Percentiles rank a stretch among this genome's conserved stretches.
These are phyloP conservation scores for Brenthis daphne DNA, from an alignment of 2,888 invertebrate genomes.

Conservation along the genomic window DNA sequence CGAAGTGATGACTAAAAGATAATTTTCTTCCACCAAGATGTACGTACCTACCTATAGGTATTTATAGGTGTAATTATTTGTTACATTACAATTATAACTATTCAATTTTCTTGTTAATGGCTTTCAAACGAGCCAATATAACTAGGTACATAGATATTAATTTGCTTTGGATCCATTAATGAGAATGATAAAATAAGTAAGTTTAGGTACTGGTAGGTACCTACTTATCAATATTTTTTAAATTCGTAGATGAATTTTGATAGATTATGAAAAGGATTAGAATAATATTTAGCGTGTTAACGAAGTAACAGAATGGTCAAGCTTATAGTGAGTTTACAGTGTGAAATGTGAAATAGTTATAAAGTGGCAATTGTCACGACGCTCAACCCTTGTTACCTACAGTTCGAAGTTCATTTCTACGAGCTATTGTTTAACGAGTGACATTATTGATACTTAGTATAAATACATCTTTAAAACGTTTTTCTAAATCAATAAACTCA, in stretches of 20 bases:
- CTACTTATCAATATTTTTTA: too few species aligned
- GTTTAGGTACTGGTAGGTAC: too few species aligned
- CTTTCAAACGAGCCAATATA: too few species aligned
- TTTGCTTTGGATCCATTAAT: too few species aligned
- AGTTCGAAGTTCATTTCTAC: slow-evolving; percentile 47
- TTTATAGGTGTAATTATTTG: too few species aligned
- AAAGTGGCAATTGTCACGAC: slow-evolving; percentile 61
- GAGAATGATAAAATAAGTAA: too few species aligned
- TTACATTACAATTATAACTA: too few species aligned
- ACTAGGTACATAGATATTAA: too few species aligned
- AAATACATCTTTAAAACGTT: neutral
- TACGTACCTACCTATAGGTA: too few species aligned
- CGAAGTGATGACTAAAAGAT: too few species aligned
- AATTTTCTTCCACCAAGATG: too few species aligned
- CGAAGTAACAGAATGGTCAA: slow-evolving; percentile 37
- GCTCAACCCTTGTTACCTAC: slow-evolving; percentile 50
- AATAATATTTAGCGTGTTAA: slow-evolving; percentile 9
- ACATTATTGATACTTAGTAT: slow-evolving; percentile 6
- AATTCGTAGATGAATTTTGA: neutral
- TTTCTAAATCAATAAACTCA: neutral
- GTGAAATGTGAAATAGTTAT: slow-evolving; percentile 69
- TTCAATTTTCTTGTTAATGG: too few species aligned
- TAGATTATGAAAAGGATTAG: neutral
- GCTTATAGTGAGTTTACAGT: slow-evolving; percentile 69
- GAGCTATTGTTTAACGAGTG: slow-evolving; percentile 4